Percentiles rank a stretch among this genome's conserved stretches.
phyloP scores from a whole-genome alignment of 1,140 invertebrate genomes.

The Penaeus vannamei region DNA sequence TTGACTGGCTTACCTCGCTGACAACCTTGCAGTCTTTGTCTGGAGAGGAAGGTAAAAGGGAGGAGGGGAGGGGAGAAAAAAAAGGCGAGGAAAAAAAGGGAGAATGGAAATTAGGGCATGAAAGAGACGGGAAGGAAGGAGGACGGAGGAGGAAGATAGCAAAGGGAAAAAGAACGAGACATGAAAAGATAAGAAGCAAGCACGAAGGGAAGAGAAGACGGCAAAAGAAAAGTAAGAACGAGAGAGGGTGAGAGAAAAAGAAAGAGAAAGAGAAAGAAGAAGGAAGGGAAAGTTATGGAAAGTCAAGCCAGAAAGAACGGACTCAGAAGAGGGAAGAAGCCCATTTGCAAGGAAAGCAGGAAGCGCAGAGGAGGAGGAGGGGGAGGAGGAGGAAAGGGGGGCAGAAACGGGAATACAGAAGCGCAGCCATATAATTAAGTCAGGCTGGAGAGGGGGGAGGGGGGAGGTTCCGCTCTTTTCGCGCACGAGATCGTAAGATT shows the following conservation, averaged over 20 bases:
- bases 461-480: background rate
- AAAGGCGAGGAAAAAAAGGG: background rate
- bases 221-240: background rate
- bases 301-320: background rate
- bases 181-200: background rate
- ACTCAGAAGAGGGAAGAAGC: background rate
- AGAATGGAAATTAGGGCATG: background rate
- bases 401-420: no score
- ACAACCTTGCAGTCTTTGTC: no score
- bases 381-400: no score
- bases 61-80: no score
- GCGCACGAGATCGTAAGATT: background rate
- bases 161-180: background rate
- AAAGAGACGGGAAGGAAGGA: background rate
- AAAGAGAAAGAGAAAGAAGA: background rate
- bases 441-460: no score
- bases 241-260: background rate
- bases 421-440: no score
- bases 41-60: no score
- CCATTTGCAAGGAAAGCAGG: no score
- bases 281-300: background rate
- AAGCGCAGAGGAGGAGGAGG: no score
- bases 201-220: background rate
- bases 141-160: background rate
- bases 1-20: no score